Percentiles rank a stretch among this genome's conserved stretches.
Evolutionary conservation across 2,113 vertebrate genomes (phyloP).

Genomic region (Mastomys natalensis): DNA sequence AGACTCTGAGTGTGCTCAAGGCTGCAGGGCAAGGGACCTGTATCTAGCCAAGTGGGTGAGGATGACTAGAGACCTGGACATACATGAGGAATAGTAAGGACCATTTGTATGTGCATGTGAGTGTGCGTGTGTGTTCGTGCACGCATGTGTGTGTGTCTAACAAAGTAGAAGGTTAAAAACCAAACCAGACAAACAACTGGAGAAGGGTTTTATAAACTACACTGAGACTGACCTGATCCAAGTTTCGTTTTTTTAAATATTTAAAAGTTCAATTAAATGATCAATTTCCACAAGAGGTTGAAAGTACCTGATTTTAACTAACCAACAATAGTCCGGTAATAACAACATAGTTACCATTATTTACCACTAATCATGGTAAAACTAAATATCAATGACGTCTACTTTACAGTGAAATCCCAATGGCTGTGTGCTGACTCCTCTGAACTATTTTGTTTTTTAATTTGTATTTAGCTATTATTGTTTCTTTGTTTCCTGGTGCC

Average conservation of each 20-base stretch:
- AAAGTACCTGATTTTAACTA: slow-evolving; percentile 34
- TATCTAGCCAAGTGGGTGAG: slow-evolving; percentile 9
- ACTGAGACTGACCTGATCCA: background rate
- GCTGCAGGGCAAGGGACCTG: background rate
- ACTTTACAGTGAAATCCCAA: background rate
- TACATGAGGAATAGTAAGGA: background rate
- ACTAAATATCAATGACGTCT: slow-evolving; percentile 38
- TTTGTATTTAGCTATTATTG: background rate
- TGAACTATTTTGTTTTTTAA: background rate
- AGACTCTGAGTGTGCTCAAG: slow-evolving; percentile 51
- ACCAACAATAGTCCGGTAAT: slow-evolving; percentile 26
- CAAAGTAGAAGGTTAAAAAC: slow-evolving; percentile 7
- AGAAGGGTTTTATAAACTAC: background rate
- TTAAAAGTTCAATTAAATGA: slow-evolving; percentile 37
- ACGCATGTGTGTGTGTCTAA: too few relatives aligned
- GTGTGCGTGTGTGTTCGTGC: background rate
- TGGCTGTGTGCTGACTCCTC: background rate
- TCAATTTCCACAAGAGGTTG: slow-evolving; percentile 12
- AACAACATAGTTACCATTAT: slow-evolving; percentile 32
- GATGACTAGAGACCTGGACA: background rate
- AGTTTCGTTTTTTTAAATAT: background rate
- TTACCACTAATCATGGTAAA: slow-evolving; percentile 6
- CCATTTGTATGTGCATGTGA: too few relatives aligned
- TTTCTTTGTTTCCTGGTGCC: background rate
- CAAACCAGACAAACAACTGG: background rate